phyloP scores from a whole-genome alignment of 2,797 vertebrate genomes.

The Threskiornis aethiopicus region DNA sequence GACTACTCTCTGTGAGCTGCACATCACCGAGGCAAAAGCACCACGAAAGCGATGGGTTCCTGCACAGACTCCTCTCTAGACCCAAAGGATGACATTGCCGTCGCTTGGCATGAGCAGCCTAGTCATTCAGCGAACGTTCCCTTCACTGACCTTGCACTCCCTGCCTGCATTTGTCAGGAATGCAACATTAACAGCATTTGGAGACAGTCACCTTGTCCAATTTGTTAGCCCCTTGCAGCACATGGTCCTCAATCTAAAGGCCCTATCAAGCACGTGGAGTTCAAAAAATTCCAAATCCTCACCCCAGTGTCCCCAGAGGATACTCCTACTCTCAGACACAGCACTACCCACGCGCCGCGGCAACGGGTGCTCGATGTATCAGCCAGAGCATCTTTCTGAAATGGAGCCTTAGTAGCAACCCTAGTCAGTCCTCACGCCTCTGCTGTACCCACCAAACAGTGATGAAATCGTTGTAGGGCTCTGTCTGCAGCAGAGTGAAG shows the following conservation, averaged over 20 bases:
- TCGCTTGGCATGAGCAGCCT: neutral
- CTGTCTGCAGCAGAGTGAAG: conserved; percentile 92
- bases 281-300: neutral
- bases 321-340: neutral
- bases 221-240: too few species aligned
- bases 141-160: neutral
- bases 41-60: accelerated
- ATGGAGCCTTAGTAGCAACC: accelerated
- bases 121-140: neutral
- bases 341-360: neutral
- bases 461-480: conserved; percentile 94
- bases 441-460: conserved; percentile 87
- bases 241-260: neutral
- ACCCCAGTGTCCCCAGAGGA: neutral
- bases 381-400: neutral
- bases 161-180: neutral
- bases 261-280: neutral
- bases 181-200: accelerated
- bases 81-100: neutral
- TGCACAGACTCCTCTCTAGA: neutral
- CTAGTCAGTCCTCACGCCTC: neutral
- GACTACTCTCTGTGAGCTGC: neutral
- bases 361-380: accelerated
- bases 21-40: neutral
- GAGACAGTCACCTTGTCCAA: neutral